Evolutionary conservation across 1,140 invertebrate species (phyloP).

Genomic region (Caerostris darwini): DNA sequence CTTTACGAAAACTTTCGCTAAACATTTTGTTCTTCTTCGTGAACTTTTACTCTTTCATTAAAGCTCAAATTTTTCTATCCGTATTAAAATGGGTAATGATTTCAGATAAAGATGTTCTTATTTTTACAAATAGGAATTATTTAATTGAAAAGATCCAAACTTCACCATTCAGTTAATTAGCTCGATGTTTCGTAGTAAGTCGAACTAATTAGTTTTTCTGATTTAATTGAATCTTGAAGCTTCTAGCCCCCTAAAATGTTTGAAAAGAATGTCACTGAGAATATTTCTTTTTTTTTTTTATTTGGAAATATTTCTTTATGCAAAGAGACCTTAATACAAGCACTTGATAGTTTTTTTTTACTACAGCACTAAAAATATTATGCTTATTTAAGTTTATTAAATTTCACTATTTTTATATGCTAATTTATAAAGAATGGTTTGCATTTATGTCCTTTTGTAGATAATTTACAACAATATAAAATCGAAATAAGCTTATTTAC

Average conservation of each 20-base stretch:
- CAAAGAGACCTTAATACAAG: neutral
- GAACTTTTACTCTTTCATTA: neutral
- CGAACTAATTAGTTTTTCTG: neutral
- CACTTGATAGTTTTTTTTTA: neutral
- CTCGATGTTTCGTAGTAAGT: neutral
- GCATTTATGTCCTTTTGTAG: too few relatives aligned
- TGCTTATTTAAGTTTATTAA: neutral
- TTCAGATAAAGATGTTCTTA: neutral
- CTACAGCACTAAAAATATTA: neutral
- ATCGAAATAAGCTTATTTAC: too few relatives aligned
- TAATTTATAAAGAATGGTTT: neutral
- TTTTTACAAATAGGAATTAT: neutral
- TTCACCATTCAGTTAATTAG: neutral
- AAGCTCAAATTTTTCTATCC: neutral
- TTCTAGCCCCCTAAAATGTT: neutral
- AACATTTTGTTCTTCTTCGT: neutral
- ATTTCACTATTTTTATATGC: neutral
- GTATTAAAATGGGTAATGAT: neutral
- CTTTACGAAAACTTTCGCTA: neutral
- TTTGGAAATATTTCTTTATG: neutral
- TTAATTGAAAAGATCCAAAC: neutral
- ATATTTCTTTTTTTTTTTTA: neutral
- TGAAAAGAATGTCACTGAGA: neutral
- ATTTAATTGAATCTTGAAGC: neutral
- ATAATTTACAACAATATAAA: too few relatives aligned